phyloP scores from a whole-genome alignment of 1,140 invertebrate species.

The Lethocerus indicus region DNA sequence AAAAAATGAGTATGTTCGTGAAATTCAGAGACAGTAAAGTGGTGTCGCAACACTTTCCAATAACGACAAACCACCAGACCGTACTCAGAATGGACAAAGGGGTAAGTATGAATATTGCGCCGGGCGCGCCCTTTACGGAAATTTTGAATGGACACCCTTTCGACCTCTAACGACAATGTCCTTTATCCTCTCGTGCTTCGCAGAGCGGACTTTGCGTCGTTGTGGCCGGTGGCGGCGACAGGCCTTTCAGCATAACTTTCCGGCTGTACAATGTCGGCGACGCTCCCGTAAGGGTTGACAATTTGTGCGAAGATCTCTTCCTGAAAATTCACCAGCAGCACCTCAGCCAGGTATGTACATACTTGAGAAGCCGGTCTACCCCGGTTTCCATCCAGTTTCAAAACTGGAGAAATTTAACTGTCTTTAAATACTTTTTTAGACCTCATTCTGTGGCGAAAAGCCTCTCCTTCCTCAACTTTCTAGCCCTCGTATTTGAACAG shows the following conservation, averaged over 20 bases:
- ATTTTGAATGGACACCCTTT: background rate
- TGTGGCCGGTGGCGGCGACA: conserved; percentile 49
- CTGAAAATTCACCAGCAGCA: conserved; percentile 61
- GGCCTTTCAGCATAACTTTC: conserved; percentile 54
- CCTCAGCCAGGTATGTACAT: conserved; percentile 33
- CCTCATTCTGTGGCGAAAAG: too few relatives aligned
- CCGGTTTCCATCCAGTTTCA: too few relatives aligned
- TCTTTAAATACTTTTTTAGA: too few relatives aligned
- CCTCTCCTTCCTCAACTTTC: too few relatives aligned
- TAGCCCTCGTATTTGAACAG: too few relatives aligned
- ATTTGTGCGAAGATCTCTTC: conserved; percentile 64
- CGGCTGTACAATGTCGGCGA: conserved; percentile 47
- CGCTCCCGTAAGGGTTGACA: conserved; percentile 60
- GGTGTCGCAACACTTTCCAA: conserved; percentile 58
- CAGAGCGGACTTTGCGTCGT: conserved; percentile 56
- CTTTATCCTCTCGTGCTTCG: conserved; percentile 12
- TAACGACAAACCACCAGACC: conserved; percentile 46
- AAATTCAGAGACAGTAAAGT: conserved; percentile 59
- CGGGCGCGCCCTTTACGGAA: background rate
- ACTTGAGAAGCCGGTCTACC: too few relatives aligned
- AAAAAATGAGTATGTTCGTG: conserved; percentile 61
- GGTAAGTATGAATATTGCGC: conserved; percentile 30
- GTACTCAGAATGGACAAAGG: conserved; percentile 69
- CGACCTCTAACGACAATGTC: background rate
- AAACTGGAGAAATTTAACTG: too few relatives aligned